Percentiles rank a stretch among this genome's conserved stretches.
Conservation (phyloP, 2,888 invertebrate species). For the Mythimna ferrago region DNA sequence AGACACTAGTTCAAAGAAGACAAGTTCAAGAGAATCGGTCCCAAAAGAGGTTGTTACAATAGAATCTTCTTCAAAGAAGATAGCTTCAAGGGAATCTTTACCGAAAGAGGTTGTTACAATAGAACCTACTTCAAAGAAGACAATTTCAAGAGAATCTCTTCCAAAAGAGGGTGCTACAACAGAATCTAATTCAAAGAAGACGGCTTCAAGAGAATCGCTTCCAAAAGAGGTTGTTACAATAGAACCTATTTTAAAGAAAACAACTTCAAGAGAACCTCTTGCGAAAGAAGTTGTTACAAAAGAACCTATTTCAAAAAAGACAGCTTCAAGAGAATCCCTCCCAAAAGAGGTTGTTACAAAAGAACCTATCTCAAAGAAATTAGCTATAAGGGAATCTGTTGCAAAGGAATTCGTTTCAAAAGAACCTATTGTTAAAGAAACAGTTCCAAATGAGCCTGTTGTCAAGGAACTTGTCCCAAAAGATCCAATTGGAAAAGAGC, state of each 20-base stretch:
- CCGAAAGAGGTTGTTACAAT: conserved; percentile 18
- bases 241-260: conserved; percentile 32
- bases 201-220: conserved; percentile 12
- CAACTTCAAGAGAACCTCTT: conserved; percentile 4
- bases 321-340: conserved; percentile 12
- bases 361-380: conserved; percentile 28
- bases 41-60: conserved; percentile 16
- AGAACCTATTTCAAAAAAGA: conserved; percentile 20
- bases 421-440: conserved; percentile 14
- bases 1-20: conserved; percentile 17
- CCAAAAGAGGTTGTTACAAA: conserved; percentile 21
- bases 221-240: conserved; percentile 17
- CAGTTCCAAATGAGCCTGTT: conserved; percentile 26
- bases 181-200: conserved; percentile 20
- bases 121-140: conserved; percentile 29
- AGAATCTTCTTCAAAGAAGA: conserved; percentile 20
- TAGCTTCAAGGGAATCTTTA: conserved; percentile 14
- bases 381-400: conserved; percentile 5
- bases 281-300: conserved; percentile 11
- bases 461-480: conserved; percentile 21
- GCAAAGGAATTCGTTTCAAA: conserved; percentile 13
- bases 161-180: conserved; percentile 9
- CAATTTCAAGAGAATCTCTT: conserved; percentile 2
- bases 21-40: neutral
- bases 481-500: conserved; percentile 18